Percentiles rank a stretch among this genome's conserved stretches.
Evolutionary conservation across 2,113 vertebrate species (phyloP).

Genomic region (Python bivittatus): DNA sequence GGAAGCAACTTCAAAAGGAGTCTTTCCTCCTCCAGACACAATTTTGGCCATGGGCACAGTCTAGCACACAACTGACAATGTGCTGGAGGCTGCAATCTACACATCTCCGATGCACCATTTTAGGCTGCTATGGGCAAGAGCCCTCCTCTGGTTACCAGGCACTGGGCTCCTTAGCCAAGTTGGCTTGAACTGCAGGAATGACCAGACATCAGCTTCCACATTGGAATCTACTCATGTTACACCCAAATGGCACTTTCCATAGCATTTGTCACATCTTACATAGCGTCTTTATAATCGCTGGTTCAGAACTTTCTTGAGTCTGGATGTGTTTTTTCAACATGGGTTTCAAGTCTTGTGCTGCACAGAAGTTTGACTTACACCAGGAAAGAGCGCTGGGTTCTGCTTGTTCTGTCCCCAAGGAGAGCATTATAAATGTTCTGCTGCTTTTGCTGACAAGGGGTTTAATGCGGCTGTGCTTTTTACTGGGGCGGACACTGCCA

Average conservation of each 20-base stretch:
- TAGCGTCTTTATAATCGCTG: neutral
- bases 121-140: neutral
- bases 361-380: neutral
- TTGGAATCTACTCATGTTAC: neutral
- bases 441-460: neutral
- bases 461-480: neutral
- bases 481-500: neutral
- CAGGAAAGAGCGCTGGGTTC: neutral
- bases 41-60: neutral
- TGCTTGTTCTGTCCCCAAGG: neutral
- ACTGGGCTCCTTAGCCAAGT: neutral
- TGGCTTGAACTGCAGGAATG: neutral
- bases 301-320: neutral
- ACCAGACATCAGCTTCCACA: neutral
- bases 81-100: neutral
- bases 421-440: neutral
- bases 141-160: neutral
- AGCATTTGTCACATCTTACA: neutral
- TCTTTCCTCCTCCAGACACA: neutral
- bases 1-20: neutral
- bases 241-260: neutral
- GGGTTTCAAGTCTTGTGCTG: neutral
- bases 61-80: neutral
- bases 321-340: neutral
- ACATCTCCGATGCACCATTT: neutral